Percentiles rank a stretch among this genome's conserved stretches.
Evolutionary conservation across 53 echinoderm and acorn worm genomes (phyloP).

Genomic region (Stichopus horrens): DNA sequence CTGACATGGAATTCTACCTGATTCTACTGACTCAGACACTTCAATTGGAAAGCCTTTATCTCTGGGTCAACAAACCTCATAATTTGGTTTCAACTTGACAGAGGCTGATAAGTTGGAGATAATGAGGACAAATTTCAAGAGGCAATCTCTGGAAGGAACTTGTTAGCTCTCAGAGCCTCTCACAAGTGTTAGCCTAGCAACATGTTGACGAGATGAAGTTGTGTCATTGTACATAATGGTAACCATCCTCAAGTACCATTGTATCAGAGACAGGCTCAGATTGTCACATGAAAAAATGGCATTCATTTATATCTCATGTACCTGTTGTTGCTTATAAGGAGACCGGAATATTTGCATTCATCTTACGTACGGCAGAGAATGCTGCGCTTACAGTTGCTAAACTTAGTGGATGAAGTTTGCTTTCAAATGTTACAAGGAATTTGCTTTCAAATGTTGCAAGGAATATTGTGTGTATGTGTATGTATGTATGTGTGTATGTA

Average conservation of each 20-base stretch:
- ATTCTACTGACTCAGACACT: not conserved
- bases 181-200: constrained; percentile 8
- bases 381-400: too few relatives aligned
- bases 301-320: not conserved
- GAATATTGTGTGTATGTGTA: too few relatives aligned
- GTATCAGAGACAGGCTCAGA: not conserved
- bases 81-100: constrained; percentile 23
- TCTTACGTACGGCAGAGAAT: not conserved
- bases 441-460: too few relatives aligned
- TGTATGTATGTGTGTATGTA: too few relatives aligned
- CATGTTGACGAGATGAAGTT: not conserved
- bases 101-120: constrained; percentile 33
- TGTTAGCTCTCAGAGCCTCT: constrained; percentile 33
- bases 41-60: constrained; percentile 35
- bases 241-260: constrained; percentile 21
- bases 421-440: too few relatives aligned
- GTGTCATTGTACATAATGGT: constrained; percentile 14
- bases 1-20: constrained; percentile 27
- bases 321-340: not conserved
- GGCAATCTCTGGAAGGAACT: constrained; percentile 32
- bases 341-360: not conserved
- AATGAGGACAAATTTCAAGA: constrained; percentile 46
- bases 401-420: too few relatives aligned
- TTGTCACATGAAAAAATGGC: not conserved
- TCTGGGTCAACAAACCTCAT: constrained; percentile 41